Evolutionary conservation across 2,113 vertebrate species (phyloP), one percentile per base, ranked within the genome.

Genomic region (Falco punctatus): DNA sequence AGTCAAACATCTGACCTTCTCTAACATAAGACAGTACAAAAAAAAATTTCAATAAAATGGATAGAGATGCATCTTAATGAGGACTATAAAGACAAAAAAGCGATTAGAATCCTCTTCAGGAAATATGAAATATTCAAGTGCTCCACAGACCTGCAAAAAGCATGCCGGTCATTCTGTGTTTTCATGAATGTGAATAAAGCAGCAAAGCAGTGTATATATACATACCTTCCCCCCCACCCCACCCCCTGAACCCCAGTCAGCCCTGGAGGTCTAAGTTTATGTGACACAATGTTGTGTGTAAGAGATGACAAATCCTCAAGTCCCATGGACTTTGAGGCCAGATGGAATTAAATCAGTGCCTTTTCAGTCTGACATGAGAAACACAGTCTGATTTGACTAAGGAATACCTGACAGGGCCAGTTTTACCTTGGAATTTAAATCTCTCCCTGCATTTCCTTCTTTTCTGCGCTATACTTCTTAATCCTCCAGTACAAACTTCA

Each of bases 401-500:
- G 30, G 40, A 96, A 80, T 70, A 94, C 46, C 54, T 92, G 59
- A 88, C 64, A 75, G 32, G 61, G 77, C 38, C 86, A 91, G 73
- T 51, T 75, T 77, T 61, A 79, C 73, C 81, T 49, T 71, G 57
- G 71, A 96, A 91, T 96, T 97, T 54, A 91, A 90, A 94, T 92
- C 75, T 78, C 77, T 54, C 78, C 46, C 32, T 71, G 54, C 24
- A 49, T 65, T 88, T 92, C 69, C n/a, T 94, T 84, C 82, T 90
- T 65, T 77, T 52, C 82, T 74, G 24, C 3, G 21, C 28, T 12
- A 94, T 93, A 44, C 75, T 87, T 96, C 92, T 90, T 82, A 81
- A 97, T 97, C 59, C n/a, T 90, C 32, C 88, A 71, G 40, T 59
- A 92, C 78, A 94, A 97, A 67, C 67, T 93, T 58, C 40, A 71